Percentiles rank a stretch among this genome's conserved stretches.
Conservation (phyloP, 2,888 invertebrate genomes). For the Drosophila macrothrix region DNA sequence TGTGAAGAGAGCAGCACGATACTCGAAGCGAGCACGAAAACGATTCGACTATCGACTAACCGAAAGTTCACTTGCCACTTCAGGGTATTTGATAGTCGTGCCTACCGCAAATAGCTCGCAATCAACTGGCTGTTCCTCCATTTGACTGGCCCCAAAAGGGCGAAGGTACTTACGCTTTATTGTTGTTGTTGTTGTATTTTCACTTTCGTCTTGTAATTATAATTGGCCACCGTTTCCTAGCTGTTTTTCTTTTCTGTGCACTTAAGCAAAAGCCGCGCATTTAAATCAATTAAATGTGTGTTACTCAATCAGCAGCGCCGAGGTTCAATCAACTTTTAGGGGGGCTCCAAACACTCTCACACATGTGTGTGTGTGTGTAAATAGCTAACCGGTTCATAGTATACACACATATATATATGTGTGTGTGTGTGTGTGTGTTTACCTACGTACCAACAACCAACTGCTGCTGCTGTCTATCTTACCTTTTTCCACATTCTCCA, state of each 20-base stretch:
- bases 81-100: conserved; percentile 6
- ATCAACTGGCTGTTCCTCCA: conserved; percentile 3
- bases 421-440: not conserved
- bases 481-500: conserved; percentile 42
- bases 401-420: not conserved
- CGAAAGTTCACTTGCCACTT: not conserved
- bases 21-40: no score
- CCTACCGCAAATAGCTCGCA: not conserved
- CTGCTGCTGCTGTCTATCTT: conserved; percentile 22
- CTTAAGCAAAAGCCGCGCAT: conserved; percentile 64
- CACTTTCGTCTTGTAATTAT: conserved; percentile 54
- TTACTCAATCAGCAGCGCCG: conserved; percentile 65
- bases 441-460: not conserved
- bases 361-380: not conserved
- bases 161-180: conserved; percentile 9
- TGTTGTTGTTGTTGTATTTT: conserved; percentile 33
- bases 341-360: conserved; percentile 19
- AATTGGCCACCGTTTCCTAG: conserved; percentile 43
- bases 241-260: conserved; percentile 55
- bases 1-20: no score
- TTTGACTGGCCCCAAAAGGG: conserved; percentile 31
- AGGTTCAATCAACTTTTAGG: conserved; percentile 72
- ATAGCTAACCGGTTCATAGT: conserved; percentile 60
- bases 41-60: not conserved
- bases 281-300: conserved; percentile 77